phyloP scores from a whole-genome alignment of 1,140 invertebrate genomes.

The Drosophila neocordata region DNA sequence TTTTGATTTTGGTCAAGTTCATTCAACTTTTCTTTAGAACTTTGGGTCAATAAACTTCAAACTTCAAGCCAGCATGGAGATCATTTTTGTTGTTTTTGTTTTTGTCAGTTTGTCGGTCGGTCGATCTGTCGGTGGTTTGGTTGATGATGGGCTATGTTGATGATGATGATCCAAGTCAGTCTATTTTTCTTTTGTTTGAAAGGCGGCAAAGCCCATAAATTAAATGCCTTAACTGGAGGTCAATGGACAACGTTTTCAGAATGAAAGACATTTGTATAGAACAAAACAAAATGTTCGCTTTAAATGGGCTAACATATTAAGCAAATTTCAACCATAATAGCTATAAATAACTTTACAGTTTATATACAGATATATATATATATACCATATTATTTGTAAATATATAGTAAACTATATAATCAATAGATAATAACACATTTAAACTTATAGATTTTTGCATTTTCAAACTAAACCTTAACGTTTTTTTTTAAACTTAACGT shows the following conservation, averaged over 20 bases:
- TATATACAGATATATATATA: too few relatives aligned
- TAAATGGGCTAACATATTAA: not conserved
- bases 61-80: constrained; percentile 56
- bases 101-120: not conserved
- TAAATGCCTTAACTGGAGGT: constrained; percentile 41
- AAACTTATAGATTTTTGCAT: not conserved
- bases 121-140: constrained; percentile 15
- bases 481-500: not conserved
- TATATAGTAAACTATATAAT: too few relatives aligned
- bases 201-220: constrained; percentile 55
- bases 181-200: constrained; percentile 53
- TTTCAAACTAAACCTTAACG: not conserved
- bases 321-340: not conserved
- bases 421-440: not conserved
- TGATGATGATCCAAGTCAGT: constrained; percentile 48
- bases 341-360: not conserved
- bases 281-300: not conserved
- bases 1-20: constrained; percentile 48
- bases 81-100: constrained; percentile 34
- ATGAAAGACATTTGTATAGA: constrained; percentile 2
- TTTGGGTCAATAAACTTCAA: constrained; percentile 76
- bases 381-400: too few relatives aligned
- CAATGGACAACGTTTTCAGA: constrained; percentile 41
- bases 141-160: constrained; percentile 32
- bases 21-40: constrained; percentile 64